phyloP scores from a whole-genome alignment of 2,888 invertebrate genomes.

The Dryococelus australis region DNA sequence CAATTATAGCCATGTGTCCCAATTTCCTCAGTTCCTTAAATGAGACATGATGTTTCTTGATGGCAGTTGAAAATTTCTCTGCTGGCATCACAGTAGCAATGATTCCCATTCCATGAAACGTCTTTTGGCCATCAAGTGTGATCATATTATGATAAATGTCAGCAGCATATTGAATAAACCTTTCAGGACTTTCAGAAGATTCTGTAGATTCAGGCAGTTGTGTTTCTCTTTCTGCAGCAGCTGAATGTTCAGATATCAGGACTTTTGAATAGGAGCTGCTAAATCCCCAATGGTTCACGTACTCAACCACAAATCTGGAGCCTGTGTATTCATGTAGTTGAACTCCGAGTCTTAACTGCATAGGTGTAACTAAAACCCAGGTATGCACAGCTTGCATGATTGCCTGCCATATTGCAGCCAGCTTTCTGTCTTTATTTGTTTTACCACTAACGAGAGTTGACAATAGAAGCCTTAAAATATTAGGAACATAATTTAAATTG shows the following conservation, averaged over 20 bases:
- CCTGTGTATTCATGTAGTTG: constrained; percentile 22
- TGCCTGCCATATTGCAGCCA: not conserved
- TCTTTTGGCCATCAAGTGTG: too few relatives aligned
- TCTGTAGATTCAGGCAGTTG: not conserved
- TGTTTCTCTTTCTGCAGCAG: constrained; percentile 26
- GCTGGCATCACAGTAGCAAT: not conserved
- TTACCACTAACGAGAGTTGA: not conserved
- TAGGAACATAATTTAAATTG: not conserved
- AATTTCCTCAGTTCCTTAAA: not conserved
- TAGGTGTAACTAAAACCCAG: not conserved
- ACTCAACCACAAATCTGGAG: constrained; percentile 20
- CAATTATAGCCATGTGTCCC: not conserved
- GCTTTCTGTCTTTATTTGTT: not conserved
- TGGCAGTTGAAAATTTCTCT: constrained; percentile 5
- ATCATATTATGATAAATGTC: not conserved
- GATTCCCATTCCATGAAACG: not conserved
- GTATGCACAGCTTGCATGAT: constrained; percentile 6
- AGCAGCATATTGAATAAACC: constrained; percentile 20
- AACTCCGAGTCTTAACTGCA: constrained; percentile 12
- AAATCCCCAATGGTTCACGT: not conserved
- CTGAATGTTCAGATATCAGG: not conserved
- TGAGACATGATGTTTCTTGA: constrained; percentile 1
- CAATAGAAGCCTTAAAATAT: not conserved
- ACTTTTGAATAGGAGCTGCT: constrained; percentile 17
- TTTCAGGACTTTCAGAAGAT: not conserved